phyloP scores from a whole-genome alignment of 2,113 vertebrate genomes.

The Cryptotis parvus region DNA sequence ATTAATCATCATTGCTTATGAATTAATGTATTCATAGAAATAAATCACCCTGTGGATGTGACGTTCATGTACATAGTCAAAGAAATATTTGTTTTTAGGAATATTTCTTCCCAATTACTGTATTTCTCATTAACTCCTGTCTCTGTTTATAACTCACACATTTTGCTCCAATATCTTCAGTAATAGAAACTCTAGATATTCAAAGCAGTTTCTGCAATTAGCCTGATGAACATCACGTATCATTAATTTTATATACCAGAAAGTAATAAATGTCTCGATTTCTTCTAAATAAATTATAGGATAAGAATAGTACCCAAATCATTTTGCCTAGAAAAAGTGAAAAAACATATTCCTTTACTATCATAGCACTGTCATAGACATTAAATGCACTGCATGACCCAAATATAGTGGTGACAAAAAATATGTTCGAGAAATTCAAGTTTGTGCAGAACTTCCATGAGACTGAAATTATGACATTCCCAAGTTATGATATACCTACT shows the following conservation, averaged over 20 bases:
- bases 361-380: no score
- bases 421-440: constrained; percentile 17
- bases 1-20: neutral
- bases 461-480: neutral
- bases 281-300: constrained; percentile 21
- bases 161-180: neutral
- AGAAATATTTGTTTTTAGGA: no score
- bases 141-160: neutral
- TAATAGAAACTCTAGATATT: neutral
- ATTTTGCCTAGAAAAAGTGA: no score
- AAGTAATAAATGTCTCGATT: constrained; percentile 52
- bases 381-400: neutral
- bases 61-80: no score
- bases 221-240: neutral
- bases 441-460: neutral
- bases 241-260: neutral
- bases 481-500: neutral
- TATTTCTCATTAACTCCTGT: neutral
- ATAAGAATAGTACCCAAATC: neutral
- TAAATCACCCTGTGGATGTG: neutral
- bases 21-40: neutral
- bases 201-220: neutral
- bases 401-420: neutral
- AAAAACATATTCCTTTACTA: no score
- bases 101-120: neutral